A percentile compares a stretch with the other conserved stretches of the same genome.
Evolutionary conservation across 1,140 invertebrate genomes (phyloP).

Genomic region (Zaprionus africanus): DNA sequence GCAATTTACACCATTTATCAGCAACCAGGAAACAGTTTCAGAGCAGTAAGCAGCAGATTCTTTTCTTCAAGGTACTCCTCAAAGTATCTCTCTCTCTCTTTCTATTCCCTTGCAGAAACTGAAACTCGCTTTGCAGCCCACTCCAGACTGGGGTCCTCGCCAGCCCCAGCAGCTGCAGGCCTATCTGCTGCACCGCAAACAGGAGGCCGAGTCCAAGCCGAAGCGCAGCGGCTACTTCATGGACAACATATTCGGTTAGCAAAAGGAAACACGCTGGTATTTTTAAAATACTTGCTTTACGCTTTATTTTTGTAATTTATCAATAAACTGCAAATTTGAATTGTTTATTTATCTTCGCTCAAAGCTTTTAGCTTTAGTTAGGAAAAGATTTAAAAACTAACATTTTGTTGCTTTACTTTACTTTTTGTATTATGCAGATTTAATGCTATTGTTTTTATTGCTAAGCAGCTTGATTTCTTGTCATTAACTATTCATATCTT

Average conservation of each 20-base stretch:
- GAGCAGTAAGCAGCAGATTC: constrained; percentile 40
- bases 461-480: constrained; percentile 34
- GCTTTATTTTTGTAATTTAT: constrained; percentile 68
- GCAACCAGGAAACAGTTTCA: constrained; percentile 60
- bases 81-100: neutral
- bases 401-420: constrained; percentile 20
- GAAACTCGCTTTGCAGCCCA: constrained; percentile 56
- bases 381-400: constrained; percentile 69
- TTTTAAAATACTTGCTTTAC: constrained; percentile 45
- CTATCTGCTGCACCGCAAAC: constrained; percentile 55
- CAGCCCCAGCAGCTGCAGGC: constrained; percentile 61
- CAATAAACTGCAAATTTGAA: constrained; percentile 39
- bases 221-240: constrained; percentile 43
- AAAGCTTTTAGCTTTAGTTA: constrained; percentile 64
- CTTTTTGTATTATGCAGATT: constrained; percentile 18
- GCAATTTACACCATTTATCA: constrained; percentile 73
- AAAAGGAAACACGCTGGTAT: constrained; percentile 3
- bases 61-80: neutral
- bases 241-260: constrained; percentile 71
- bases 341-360: constrained; percentile 33
- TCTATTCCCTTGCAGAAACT: constrained; percentile 50
- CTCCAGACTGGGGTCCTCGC: constrained; percentile 65
- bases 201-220: constrained; percentile 24
- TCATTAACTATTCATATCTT: constrained; percentile 22
- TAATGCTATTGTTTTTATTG: constrained; percentile 24